Evolutionary conservation across 2,113 vertebrate species (phyloP), one percentile per base, ranked within the genome.

Genomic region (Guaruba guarouba): DNA sequence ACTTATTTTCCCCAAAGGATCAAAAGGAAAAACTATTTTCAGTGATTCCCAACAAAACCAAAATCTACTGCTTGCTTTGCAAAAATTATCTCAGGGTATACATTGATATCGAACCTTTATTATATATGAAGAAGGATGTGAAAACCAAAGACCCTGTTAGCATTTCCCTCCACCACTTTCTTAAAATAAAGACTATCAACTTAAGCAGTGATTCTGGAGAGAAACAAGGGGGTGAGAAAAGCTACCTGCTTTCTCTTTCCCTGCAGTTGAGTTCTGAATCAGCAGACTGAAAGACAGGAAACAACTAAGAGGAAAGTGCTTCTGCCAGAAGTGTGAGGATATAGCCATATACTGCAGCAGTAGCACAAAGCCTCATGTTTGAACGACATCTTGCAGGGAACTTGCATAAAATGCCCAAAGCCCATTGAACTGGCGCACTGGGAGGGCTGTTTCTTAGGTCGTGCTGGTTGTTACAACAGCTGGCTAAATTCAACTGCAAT

Each of bases 401-500:
- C 54, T 75, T 35, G 16, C 62, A 39, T 10, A 59, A 41, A 61
- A 35, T 8, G 28, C 31, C 1, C 8, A 33, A 66, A 76, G 54
- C 52, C 54, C 17, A 0, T 67, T 78, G 68, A 79, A 43, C 2
- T 31, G 10, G 33, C 77, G 62, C 12, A 0, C 2, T 2, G 79
- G 82, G 69, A 81, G 85, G 90, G 70, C 84, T 46, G 63, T 4
- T 61, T 68, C 46, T 86, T 51, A 29, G 11, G 49, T 41, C 10
- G 2, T 48, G 3, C 33, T 6, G 49, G 41, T 77, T 94, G 92
- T 95, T 93, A 70, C 71, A n/a, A 91, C 95, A 97, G 96, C 93
- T 97, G 96, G 78, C 29, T 43, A 81, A 88, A 88, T 91, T 90
- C 90, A 93, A 70, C 91, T 66, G 77, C 93, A 75, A 51, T 63